Base-by-base conservation (phyloP, 2,888 invertebrate species). In the Hypselothyrea guttata region DNA sequence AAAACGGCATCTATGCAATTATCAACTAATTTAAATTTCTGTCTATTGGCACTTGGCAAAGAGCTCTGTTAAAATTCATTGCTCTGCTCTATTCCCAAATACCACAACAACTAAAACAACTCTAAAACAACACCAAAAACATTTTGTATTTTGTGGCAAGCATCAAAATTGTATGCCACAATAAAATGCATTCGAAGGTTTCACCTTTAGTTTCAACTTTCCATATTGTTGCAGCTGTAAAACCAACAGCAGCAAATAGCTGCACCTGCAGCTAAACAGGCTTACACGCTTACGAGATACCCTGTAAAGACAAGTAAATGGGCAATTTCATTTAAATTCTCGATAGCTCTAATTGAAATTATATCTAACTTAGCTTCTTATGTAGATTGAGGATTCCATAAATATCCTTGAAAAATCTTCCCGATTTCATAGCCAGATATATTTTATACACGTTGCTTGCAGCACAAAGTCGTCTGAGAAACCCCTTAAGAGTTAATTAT, bases 151-250 rank as follows among this genome's bases (percentile, higher is more conserved):
- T 64, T 63, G 69, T 58, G 63, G 65, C 34, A 59, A 59, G 48
- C 49, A 57, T 56, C 51, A 70, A 53, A 48, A 60, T 55, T 53
- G 49, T 38, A 52, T 52, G 38, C 54, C 28, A 56, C 56, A 64
- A 69, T 60, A 65, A 68, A 67, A 58, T 57, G 38, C 46, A 52
- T 52, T 62, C 67, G 31, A 62, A 58, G 51, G 51, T 56, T 59
- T 59, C 37, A 56, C 46, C 59, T 53, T 54, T 35, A 38, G 41
- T 41, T 45, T 13, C 27, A 18, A 37, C 11, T n/a, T 18, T 1
- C 18, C n/a, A 9, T 33, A 46, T 62, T 56, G 56, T 15, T 42
- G 61, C 49, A 51, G 47, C 47, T 48, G 31, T 59, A 42, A 51
- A 51, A 28, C 42, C 31, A 28, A 16, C 34, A 27, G n/a, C 16